A percentile compares a stretch with the other conserved stretches of the same genome.
These are phyloP conservation scores for Gari tellinella DNA, from an alignment of 2,888 invertebrate species.

Conservation along the genomic window DNA sequence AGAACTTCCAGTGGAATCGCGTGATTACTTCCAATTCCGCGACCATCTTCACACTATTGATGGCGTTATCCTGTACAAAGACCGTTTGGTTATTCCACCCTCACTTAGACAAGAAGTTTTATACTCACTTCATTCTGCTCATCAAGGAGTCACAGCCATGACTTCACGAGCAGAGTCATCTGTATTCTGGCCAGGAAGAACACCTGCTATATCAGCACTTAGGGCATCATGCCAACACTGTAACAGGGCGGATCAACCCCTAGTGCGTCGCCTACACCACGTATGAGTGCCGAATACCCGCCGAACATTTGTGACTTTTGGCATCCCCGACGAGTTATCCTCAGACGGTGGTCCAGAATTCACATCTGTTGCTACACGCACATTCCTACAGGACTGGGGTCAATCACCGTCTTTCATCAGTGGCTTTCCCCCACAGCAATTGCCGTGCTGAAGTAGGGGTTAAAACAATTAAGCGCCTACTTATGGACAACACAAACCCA, in stretches of 20 bases:
- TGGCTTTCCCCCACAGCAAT: slow-evolving; percentile 71
- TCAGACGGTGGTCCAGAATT: slow-evolving; percentile 70
- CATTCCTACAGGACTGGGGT: slow-evolving; percentile 71
- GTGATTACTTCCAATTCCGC: slow-evolving; percentile 26
- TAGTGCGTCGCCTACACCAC: slow-evolving; percentile 56
- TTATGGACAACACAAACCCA: slow-evolving; percentile 54
- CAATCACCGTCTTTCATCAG: slow-evolving; percentile 68
- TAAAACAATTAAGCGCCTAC: slow-evolving; percentile 59
- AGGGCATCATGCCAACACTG: slow-evolving; percentile 26
- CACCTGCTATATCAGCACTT: background rate
- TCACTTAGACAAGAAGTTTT: too few relatives aligned
- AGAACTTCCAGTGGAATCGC: slow-evolving; percentile 8
- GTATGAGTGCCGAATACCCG: slow-evolving; percentile 51
- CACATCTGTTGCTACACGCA: slow-evolving; percentile 51
- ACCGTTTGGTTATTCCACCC: too few relatives aligned
- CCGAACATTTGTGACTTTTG: slow-evolving; percentile 60
- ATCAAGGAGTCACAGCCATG: slow-evolving; percentile 56
- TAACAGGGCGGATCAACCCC: slow-evolving; percentile 60
- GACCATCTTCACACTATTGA: slow-evolving; percentile 32
- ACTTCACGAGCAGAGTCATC: too few relatives aligned
- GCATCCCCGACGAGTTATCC: slow-evolving; percentile 65
- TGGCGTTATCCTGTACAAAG: slow-evolving; percentile 20
- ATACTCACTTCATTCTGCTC: slow-evolving; percentile 60
- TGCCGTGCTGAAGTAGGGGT: slow-evolving; percentile 69
- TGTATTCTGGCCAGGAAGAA: slow-evolving; percentile 25